phyloP scores from a whole-genome alignment of 2,888 invertebrate species.

The Caenorhabditis japonica region DNA sequence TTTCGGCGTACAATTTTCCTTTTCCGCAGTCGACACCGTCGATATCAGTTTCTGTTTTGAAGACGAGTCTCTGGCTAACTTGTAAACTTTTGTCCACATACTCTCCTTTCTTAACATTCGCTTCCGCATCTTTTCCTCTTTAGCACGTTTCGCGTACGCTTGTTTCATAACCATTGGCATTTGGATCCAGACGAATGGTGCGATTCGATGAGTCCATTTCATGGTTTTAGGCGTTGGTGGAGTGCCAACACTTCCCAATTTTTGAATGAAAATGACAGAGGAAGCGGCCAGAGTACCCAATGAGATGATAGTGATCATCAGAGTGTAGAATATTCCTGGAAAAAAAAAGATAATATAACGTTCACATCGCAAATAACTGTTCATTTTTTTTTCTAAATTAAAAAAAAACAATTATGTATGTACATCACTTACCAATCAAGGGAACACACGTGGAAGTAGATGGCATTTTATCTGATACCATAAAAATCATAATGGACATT shows the following conservation, averaged over 20 bases:
- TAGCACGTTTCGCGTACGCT: constrained; percentile 71
- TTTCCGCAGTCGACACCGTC: constrained; percentile 5
- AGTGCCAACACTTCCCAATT: constrained; percentile 66
- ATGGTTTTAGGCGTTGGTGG: constrained; percentile 68
- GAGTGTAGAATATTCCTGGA: constrained; percentile 56
- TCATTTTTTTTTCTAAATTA: too few species aligned
- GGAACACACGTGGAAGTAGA: constrained; percentile 73
- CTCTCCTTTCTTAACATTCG: constrained; percentile 47
- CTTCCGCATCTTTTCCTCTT: constrained; percentile 47
- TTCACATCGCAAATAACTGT: too few species aligned
- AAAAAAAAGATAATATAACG: neutral
- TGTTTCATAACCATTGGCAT: constrained; percentile 74
- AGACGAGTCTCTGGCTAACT: constrained; percentile 34
- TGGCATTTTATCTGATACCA: constrained; percentile 79
- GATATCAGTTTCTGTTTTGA: constrained; percentile 23
- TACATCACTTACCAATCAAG: constrained; percentile 43
- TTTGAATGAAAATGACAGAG: constrained; percentile 56
- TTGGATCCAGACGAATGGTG: constrained; percentile 68
- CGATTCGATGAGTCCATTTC: constrained; percentile 70
- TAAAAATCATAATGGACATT: constrained; percentile 78
- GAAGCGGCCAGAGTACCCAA: constrained; percentile 55
- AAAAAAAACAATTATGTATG: too few species aligned
- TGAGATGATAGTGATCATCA: constrained; percentile 58
- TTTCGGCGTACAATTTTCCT: constrained; percentile 15
- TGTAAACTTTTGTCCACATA: constrained; percentile 60